Base-by-base conservation (phyloP, 2,113 vertebrate species). In the Delphinus delphis region DNA sequence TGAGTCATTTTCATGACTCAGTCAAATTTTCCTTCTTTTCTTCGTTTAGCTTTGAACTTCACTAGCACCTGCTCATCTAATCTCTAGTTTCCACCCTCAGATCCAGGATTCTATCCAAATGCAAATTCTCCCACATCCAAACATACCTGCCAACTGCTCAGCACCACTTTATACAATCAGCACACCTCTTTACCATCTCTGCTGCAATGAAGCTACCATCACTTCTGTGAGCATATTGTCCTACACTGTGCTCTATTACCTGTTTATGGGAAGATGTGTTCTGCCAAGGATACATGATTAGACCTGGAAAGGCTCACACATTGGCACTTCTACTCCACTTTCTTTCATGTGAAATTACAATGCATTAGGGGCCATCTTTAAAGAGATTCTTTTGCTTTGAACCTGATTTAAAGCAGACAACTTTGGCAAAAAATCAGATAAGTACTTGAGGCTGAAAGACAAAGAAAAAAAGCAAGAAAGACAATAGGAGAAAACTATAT, bases 101-200 rank as follows among this genome's bases (percentile, higher is more conserved):
- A 76, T 83, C 90, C 47, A 88, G 95, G 90, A 88, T 92, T 60
- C 50, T 44, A 76, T 88, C 90, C 84, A 96, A 96, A 83, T 93
- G 90, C 67, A 96, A 96, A 93, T 68, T 93, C 60, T 88, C 90
- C 84, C 90, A 68, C 68, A 88, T 33, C 84, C 90, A 88, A 88
- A 60, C 67, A 93, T 77, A 93, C 77, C 90, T 96, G 95, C 84
- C 83, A 88, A 92, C 44, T 65, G 25, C 90, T 92, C 74, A 65
- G 67, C 58, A 74, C 36, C 84, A 50, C 31, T 60, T 63, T 84
- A 60, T 68, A 76, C 47, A 65, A 60, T 76, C 76, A 60, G 47
- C 38, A 44, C 4, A 38, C 77, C 67, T 83, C 68, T 93, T 47
- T 62, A 60, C 53, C 60, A 38, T 74, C 68, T 68, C 90, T 76